Conservation (phyloP, 2,113 vertebrate species). For the Todiramphus chloris region DNA sequence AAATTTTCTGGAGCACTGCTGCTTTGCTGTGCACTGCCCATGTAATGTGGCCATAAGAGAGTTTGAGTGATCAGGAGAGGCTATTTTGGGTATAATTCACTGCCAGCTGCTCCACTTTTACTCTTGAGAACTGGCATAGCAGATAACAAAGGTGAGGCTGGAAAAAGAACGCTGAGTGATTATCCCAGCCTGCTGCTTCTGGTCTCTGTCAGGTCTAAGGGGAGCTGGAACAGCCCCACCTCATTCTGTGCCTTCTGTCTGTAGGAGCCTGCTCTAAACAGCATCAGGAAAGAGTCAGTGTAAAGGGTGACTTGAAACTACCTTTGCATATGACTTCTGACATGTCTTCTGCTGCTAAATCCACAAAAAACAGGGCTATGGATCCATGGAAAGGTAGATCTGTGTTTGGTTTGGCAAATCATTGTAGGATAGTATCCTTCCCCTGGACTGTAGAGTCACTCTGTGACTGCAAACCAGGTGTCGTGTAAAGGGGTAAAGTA, state of each 20-base stretch:
- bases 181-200: background rate
- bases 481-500: too few relatives aligned
- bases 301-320: background rate
- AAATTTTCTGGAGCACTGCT: background rate
- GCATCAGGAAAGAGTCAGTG: background rate
- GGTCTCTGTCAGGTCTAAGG: background rate
- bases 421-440: background rate
- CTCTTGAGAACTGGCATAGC: background rate
- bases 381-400: background rate
- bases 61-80: background rate
- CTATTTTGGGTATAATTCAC: background rate
- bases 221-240: fast-evolving
- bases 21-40: fast-evolving
- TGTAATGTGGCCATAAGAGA: background rate
- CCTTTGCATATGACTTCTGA: background rate
- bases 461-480: background rate
- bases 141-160: background rate
- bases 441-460: background rate
- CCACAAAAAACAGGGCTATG: background rate
- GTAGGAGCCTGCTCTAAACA: background rate
- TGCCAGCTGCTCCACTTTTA: background rate
- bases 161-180: background rate
- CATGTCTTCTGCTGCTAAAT: background rate
- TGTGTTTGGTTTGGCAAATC: background rate
- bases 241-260: background rate